phyloP scores from a whole-genome alignment of 2,888 invertebrate species.

The Pachycephus smyrnensis region DNA sequence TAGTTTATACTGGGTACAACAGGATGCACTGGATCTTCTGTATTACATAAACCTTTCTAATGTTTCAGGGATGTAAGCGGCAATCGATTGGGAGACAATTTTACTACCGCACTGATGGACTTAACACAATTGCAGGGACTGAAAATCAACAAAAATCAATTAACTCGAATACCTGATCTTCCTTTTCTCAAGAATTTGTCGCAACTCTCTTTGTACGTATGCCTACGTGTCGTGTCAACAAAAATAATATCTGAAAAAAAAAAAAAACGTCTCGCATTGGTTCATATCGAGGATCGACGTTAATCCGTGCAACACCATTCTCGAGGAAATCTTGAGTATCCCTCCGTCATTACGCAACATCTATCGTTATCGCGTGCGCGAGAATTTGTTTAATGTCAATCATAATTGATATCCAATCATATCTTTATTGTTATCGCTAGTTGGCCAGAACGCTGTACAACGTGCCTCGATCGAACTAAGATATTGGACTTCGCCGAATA shows the following conservation, averaged over 20 bases:
- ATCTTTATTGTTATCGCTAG: conserved; percentile 9
- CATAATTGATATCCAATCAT: not conserved
- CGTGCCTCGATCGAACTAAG: not conserved
- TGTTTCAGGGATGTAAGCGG: conserved; percentile 71
- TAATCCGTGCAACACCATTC: not conserved
- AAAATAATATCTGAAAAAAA: not conserved
- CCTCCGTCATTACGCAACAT: not conserved
- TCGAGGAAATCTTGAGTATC: not conserved
- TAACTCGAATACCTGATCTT: conserved; percentile 62
- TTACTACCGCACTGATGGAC: conserved; percentile 68
- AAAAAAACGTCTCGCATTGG: not conserved
- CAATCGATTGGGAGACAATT: conserved; percentile 70
- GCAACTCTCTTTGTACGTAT: conserved; percentile 69
- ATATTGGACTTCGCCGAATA: not conserved
- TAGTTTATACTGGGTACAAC: not conserved
- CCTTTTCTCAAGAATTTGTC: conserved; percentile 60
- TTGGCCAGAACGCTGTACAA: not conserved
- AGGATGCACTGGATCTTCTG: not conserved
- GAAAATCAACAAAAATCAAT: conserved; percentile 68
- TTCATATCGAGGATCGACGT: not conserved
- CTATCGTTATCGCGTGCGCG: not conserved
- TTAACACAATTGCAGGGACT: conserved; percentile 70
- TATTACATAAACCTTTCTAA: not conserved
- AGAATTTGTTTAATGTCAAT: not conserved
- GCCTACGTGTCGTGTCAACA: not conserved